Evolutionary conservation across 2,888 invertebrate genomes (phyloP), one percentile per base, ranked within the genome.

Genomic region (Caenorhabditis angaria): DNA sequence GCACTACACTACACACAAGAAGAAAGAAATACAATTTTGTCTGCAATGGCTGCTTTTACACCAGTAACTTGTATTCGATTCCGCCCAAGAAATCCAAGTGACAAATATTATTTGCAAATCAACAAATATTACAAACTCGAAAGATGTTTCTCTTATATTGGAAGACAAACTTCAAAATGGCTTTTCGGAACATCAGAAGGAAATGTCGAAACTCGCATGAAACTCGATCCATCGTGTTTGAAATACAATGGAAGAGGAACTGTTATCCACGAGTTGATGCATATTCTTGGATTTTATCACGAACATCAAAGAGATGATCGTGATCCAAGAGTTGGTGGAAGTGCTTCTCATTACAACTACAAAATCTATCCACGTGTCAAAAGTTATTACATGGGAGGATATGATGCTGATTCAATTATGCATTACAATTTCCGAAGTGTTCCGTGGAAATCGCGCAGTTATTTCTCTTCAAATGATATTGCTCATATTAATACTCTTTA

Each of bases 211-310:
- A 79, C 79, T 14, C 56, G 78, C 56, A 79, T 79, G 79, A 79
- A 75, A 60, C 70, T 79, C 10, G 79, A 72, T 32, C 76, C 79
- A n/a, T 61, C 70, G 0, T 79, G 79, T 41, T 65, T 79, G 10
- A 47, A 59, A 1, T 79, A 67, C 68, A 79, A 79, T 28, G 79
- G 79, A 27, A 54, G 72, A 14, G 79, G 76, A 47, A 79, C 76
- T 51, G 79, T 79, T 10, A 76, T 77, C 65, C 79, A 79, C 29
- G 79, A 79, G 65, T 53, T 79, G 54, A 79, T 79, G 79, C 79
- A 79, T 64, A 79, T 79, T 32, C 70, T 79, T 27, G 79, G 79
- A 47, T 79, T 79, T 72, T 79, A 79, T 58, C 79, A 79, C 53
- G 79, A 79, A 53, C 79, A 79, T 29, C 79, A 79, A 47, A 63